Conservation (phyloP, 2,888 invertebrate genomes). For the Brachyopa scutellaris region DNA sequence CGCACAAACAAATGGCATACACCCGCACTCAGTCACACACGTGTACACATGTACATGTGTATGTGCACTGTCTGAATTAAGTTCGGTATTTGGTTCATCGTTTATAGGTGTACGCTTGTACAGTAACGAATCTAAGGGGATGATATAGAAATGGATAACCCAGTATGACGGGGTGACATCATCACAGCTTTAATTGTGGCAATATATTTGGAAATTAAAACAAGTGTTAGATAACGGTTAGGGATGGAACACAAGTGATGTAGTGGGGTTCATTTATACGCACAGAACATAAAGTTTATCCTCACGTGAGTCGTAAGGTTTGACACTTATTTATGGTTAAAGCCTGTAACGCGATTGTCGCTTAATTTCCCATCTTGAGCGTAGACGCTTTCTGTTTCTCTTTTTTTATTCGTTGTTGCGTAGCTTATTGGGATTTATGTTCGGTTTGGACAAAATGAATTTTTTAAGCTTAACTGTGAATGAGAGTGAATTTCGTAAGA, state of each 20-base stretch:
- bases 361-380: slow-evolving; percentile 33
- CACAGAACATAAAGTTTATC: slow-evolving; percentile 54
- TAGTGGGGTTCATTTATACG: slow-evolving; percentile 33
- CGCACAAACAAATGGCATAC: slow-evolving; percentile 1
- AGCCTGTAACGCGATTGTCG: slow-evolving; percentile 48
- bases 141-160: slow-evolving; percentile 32
- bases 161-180: slow-evolving; percentile 58
- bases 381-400: background rate
- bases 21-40: slow-evolving; percentile 7
- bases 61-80: slow-evolving; percentile 1
- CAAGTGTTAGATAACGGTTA: slow-evolving; percentile 66
- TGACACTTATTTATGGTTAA: slow-evolving; percentile 66
- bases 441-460: slow-evolving; percentile 29
- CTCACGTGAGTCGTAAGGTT: slow-evolving; percentile 59
- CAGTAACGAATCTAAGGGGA: background rate
- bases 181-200: slow-evolving; percentile 70
- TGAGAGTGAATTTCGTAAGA: slow-evolving; percentile 20
- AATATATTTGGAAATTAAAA: slow-evolving; percentile 72
- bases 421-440: slow-evolving; percentile 50
- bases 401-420: slow-evolving; percentile 2
- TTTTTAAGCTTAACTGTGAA: slow-evolving; percentile 28
- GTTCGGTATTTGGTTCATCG: no score
- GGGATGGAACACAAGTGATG: slow-evolving; percentile 32
- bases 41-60: no score
- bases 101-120: no score